phyloP scores from a whole-genome alignment of 2,888 invertebrate genomes.

The Dascillus cervinus region DNA sequence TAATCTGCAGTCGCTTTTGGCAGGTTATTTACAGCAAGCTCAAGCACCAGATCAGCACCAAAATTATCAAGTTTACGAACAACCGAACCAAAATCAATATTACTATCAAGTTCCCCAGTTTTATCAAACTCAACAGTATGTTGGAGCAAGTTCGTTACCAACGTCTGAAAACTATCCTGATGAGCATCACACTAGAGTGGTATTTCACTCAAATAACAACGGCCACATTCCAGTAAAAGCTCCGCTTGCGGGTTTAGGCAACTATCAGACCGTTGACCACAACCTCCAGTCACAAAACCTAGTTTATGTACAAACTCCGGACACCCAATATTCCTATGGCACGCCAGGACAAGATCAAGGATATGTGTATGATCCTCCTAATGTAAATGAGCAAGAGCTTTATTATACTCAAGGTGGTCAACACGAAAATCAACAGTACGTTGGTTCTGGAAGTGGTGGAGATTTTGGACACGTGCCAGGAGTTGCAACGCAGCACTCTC shows the following conservation, averaged over 20 bases:
- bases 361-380: slow-evolving; percentile 12
- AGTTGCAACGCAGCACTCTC: slow-evolving; percentile 4
- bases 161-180: slow-evolving; percentile 53
- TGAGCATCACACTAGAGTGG: slow-evolving; percentile 50
- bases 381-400: slow-evolving; percentile 10
- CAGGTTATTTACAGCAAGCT: slow-evolving; percentile 43
- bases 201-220: slow-evolving; percentile 35
- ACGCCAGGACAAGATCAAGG: slow-evolving; percentile 6
- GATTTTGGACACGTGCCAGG: not conserved
- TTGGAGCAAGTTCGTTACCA: slow-evolving; percentile 26
- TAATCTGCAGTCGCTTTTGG: slow-evolving; percentile 49
- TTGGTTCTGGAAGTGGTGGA: not conserved
- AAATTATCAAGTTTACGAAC: slow-evolving; percentile 21
- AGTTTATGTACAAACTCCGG: slow-evolving; percentile 2
- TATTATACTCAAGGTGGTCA: slow-evolving; percentile 13
- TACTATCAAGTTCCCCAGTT: slow-evolving; percentile 8
- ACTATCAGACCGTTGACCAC: slow-evolving; percentile 4
- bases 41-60: slow-evolving; percentile 12
- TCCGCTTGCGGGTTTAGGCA: slow-evolving; percentile 4
- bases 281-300: slow-evolving; percentile 1
- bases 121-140: slow-evolving; percentile 13
- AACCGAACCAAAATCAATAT: slow-evolving; percentile 5
- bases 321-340: slow-evolving; percentile 5
- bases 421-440: slow-evolving; percentile 2
- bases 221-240: slow-evolving; percentile 12